These are phyloP conservation scores for Zygothrica quintamaculata DNA, from an alignment of 2,888 invertebrate species.

Conservation along the genomic window DNA sequence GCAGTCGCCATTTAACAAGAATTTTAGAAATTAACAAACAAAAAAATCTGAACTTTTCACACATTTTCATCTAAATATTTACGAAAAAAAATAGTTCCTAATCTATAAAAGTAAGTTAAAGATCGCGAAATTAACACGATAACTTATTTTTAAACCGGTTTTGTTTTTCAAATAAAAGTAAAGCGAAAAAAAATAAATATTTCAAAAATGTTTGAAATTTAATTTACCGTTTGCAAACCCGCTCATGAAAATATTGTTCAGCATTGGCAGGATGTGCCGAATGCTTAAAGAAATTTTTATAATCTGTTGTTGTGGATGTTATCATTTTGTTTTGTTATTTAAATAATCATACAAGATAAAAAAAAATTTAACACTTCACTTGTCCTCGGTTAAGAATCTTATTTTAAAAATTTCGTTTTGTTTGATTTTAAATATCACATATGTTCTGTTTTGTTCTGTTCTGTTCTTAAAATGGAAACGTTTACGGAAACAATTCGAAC, in stretches of 20 bases:
- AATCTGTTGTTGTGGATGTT: conserved; percentile 72
- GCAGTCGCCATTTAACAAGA: too few species aligned
- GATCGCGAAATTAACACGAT: neutral
- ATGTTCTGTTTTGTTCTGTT: neutral
- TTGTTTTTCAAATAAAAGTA: conserved; percentile 11
- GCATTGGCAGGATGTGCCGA: conserved; percentile 80
- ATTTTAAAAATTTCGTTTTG: neutral
- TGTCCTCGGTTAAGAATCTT: neutral
- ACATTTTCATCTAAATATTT: too few species aligned
- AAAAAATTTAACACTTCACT: conserved; percentile 2
- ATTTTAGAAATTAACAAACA: too few species aligned
- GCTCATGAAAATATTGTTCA: conserved; percentile 77
- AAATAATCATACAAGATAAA: too few species aligned
- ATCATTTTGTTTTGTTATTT: conserved; percentile 63
- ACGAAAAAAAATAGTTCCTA: neutral
- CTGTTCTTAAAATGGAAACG: too few species aligned
- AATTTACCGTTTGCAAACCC: conserved; percentile 74
- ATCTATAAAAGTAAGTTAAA: too few species aligned
- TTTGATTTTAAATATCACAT: neutral
- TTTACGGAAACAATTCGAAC: conserved; percentile 44
- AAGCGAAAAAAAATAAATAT: conserved; percentile 6
- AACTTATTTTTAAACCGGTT: conserved; percentile 47
- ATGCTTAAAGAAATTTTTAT: conserved; percentile 75
- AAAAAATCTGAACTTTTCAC: too few species aligned
- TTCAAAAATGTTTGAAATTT: neutral